A percentile compares a stretch with the other conserved stretches of the same genome.
Evolutionary conservation across 2,113 vertebrate species (phyloP).

Genomic region (Eulacestoma nigropectus): DNA sequence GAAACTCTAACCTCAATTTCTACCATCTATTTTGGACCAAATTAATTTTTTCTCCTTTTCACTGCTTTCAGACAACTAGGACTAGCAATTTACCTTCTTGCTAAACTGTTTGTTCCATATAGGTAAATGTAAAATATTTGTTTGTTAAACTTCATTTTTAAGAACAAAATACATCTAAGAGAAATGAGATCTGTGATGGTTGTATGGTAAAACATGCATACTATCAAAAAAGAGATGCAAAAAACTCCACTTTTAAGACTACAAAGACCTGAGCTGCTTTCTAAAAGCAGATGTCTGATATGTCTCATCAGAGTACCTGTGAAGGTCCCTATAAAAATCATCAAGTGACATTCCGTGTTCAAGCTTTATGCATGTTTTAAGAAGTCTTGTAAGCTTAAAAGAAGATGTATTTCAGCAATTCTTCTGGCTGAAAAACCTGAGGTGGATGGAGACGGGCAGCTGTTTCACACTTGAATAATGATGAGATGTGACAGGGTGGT

Average conservation of each 20-base stretch:
- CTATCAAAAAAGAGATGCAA: not conserved
- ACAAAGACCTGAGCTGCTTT: not conserved
- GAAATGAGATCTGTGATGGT: not conserved
- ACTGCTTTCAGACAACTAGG: not conserved
- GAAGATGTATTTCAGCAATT: not conserved
- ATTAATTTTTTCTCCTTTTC: not conserved
- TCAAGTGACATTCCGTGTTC: not conserved
- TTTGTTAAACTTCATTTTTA: not conserved
- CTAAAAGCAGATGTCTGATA: not conserved
- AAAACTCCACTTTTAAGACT: not conserved
- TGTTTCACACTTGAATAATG: not conserved
- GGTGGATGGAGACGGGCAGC: not conserved
- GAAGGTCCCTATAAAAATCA: not conserved
- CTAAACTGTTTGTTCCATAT: not conserved
- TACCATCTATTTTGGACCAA: not conserved
- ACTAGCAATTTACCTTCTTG: not conserved
- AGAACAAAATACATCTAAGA: not conserved
- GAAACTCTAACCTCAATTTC: not conserved
- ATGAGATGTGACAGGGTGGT: not conserved
- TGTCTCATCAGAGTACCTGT: not conserved
- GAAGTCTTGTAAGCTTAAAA: not conserved
- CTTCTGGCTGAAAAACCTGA: not conserved
- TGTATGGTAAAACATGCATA: not conserved
- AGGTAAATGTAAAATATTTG: not conserved
- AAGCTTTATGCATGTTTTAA: not conserved